Percentiles rank a stretch among this genome's conserved stretches.
These are phyloP conservation scores for Sesamia inferens DNA, from an alignment of 2,888 invertebrate species.

Conservation along the genomic window DNA sequence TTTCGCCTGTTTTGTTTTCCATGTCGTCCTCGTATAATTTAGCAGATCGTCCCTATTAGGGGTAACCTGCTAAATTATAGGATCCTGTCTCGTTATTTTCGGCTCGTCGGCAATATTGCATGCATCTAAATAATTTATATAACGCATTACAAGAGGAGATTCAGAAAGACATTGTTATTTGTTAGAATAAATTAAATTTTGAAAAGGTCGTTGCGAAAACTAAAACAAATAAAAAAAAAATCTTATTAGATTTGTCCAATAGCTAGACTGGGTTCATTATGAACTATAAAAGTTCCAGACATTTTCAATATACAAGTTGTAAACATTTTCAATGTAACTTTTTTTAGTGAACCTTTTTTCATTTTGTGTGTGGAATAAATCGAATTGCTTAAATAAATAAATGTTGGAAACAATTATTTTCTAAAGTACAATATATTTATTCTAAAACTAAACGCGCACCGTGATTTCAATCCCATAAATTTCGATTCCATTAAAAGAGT, in stretches of 20 bases:
- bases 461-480: no score
- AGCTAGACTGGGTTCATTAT: slow-evolving; percentile 9
- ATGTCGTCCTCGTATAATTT: no score
- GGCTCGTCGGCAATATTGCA: background rate
- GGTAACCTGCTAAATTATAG: background rate
- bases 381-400: slow-evolving; percentile 23
- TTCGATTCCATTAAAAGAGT: no score
- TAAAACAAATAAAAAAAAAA: background rate
- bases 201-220: background rate
- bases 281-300: slow-evolving; percentile 34
- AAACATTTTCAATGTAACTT: slow-evolving; percentile 42
- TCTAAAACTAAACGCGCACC: background rate
- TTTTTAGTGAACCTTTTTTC: slow-evolving; percentile 22
- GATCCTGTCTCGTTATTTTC: background rate
- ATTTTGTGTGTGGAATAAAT: slow-evolving; percentile 20
- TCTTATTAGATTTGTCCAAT: slow-evolving; percentile 21
- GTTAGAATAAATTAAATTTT: background rate
- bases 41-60: background rate
- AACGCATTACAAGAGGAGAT: background rate
- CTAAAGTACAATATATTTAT: background rate
- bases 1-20: no score
- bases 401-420: slow-evolving; percentile 8
- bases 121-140: background rate
- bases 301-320: slow-evolving; percentile 30
- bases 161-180: background rate